These are phyloP conservation scores for Galemys pyrenaicus DNA, from an alignment of 2,113 vertebrate genomes.

Conservation along the genomic window DNA sequence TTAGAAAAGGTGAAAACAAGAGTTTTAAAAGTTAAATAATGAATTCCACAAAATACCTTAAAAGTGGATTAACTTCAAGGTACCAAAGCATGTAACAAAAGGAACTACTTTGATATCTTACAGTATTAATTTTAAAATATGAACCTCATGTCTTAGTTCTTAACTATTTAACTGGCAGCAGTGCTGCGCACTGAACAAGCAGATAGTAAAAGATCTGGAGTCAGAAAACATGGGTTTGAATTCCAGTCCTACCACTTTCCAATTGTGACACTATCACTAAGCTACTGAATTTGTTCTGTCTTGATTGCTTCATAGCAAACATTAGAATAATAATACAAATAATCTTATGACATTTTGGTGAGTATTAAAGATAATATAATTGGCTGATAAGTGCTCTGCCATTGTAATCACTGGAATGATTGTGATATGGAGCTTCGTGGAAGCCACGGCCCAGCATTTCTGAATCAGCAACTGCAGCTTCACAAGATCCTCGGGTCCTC, in stretches of 20 bases:
- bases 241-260: neutral
- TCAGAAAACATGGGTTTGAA: neutral
- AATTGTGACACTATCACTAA: neutral
- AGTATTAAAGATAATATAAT: neutral
- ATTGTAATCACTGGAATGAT: neutral
- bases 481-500: neutral
- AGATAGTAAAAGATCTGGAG: neutral
- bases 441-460: neutral
- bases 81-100: conserved; percentile 5
- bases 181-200: neutral
- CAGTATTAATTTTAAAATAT: neutral
- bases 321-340: neutral
- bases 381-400: too few species aligned
- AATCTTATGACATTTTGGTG: neutral
- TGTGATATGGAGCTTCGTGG: neutral
- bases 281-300: neutral
- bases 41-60: neutral
- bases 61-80: conserved; percentile 8
- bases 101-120: neutral
- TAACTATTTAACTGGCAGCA: neutral
- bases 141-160: neutral
- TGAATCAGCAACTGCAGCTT: neutral
- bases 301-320: neutral
- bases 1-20: conserved; percentile 20
- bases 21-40: conserved; percentile 27